Evolutionary conservation across 2,888 invertebrate genomes (phyloP).

Genomic region (Aromia moschata): DNA sequence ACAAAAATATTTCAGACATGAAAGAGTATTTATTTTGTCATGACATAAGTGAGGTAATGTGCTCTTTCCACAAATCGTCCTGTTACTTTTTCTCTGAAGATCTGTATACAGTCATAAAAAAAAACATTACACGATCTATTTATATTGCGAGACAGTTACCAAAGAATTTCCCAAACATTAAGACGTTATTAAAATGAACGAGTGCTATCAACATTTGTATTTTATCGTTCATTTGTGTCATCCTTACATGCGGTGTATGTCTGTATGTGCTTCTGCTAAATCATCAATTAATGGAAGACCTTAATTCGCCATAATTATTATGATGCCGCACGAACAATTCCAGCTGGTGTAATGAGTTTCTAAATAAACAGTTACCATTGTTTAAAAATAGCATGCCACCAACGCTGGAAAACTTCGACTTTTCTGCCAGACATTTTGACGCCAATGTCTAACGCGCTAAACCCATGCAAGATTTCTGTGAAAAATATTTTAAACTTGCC

Average conservation of each 20-base stretch:
- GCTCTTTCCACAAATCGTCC: neutral
- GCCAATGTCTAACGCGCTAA: constrained; percentile 5
- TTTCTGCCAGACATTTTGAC: constrained; percentile 8
- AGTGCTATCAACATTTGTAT: no score
- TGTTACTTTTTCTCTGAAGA: neutral
- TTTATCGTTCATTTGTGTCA: no score
- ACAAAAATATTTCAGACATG: neutral
- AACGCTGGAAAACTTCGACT: neutral
- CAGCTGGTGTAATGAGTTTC: neutral
- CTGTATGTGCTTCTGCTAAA: no score
- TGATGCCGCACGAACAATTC: no score
- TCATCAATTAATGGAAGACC: no score
- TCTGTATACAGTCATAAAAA: neutral
- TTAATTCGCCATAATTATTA: no score
- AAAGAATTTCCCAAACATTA: no score
- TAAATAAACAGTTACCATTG: neutral
- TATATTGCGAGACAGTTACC: neutral
- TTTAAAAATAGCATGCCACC: constrained; percentile 1
- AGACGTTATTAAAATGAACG: no score
- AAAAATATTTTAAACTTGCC: neutral
- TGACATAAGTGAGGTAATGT: neutral
- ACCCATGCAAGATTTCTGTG: neutral
- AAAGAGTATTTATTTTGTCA: neutral
- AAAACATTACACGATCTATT: no score
- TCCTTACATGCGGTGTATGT: no score